Evolutionary conservation across 2,888 invertebrate species (phyloP).

Genomic region (Gandaritis pyraliata): DNA sequence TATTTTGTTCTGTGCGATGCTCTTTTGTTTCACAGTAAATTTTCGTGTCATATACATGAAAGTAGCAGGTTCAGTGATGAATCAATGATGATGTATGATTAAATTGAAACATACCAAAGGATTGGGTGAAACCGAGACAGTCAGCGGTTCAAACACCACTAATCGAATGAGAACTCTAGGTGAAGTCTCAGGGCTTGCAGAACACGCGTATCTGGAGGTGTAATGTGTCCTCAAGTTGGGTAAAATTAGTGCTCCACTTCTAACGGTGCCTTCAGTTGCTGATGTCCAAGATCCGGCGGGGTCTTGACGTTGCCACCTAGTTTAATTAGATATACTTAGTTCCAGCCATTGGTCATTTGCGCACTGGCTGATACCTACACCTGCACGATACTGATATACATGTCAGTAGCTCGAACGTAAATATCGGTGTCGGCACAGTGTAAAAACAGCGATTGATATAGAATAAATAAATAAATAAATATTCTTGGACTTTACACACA

Average conservation of each 20-base stretch:
- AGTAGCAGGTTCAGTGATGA: background rate
- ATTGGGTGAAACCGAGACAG: slow-evolving; percentile 86
- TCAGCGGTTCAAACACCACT: slow-evolving; percentile 87
- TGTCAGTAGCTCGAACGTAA: too few species aligned
- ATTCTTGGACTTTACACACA: too few species aligned
- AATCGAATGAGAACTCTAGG: slow-evolving; percentile 87
- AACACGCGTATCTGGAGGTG: slow-evolving; percentile 88
- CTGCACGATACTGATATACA: too few species aligned
- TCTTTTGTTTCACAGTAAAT: too few species aligned
- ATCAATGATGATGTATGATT: background rate
- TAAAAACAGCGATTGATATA: too few species aligned
- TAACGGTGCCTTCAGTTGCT: slow-evolving; percentile 65
- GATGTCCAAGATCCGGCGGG: slow-evolving; percentile 67
- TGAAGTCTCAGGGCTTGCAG: slow-evolving; percentile 87
- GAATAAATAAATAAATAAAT: too few species aligned
- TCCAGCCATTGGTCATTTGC: too few species aligned
- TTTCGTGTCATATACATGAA: too few species aligned
- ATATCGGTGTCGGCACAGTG: too few species aligned
- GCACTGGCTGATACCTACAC: too few species aligned
- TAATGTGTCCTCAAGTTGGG: slow-evolving; percentile 86
- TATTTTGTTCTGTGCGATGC: too few species aligned
- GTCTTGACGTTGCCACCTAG: slow-evolving; percentile 80
- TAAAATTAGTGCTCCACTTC: slow-evolving; percentile 73
- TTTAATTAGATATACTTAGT: background rate
- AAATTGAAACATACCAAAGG: slow-evolving; percentile 80